phyloP scores from a whole-genome alignment of 92 coral and sea anemone genomes.

The Scolanthus callimorphus region DNA sequence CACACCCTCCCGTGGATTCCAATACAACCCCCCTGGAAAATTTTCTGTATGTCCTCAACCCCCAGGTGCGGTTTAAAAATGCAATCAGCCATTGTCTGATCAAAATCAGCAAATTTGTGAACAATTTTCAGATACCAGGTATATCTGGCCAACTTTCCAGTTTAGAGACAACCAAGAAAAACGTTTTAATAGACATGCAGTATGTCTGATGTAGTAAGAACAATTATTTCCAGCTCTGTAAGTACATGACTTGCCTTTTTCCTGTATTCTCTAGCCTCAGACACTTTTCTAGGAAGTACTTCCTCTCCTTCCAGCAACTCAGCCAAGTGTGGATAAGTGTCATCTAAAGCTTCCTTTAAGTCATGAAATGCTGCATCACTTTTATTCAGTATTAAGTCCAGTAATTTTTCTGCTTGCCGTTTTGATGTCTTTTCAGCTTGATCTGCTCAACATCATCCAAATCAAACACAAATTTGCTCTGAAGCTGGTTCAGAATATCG shows the following conservation, averaged over 20 bases:
- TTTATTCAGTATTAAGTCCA: constrained; percentile 73
- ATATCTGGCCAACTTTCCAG: too few relatives aligned
- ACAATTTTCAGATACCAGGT: too few relatives aligned
- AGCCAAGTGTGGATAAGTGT: constrained; percentile 80
- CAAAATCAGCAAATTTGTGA: too few relatives aligned
- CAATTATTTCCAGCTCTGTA: too few relatives aligned
- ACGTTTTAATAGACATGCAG: too few relatives aligned
- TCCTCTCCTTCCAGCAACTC: constrained; percentile 61
- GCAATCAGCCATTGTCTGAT: too few relatives aligned
- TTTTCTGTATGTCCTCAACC: too few relatives aligned
- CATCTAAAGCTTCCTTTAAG: constrained; percentile 65
- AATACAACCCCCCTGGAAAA: too few relatives aligned
- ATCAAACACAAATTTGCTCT: constrained; percentile 81
- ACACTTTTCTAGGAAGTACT: constrained; percentile 39
- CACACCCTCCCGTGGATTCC: too few relatives aligned
- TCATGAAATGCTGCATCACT: constrained; percentile 81
- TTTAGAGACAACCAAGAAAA: too few relatives aligned
- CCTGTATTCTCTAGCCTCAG: constrained; percentile 58
- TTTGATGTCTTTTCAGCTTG: constrained; percentile 69
- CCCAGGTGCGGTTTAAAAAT: too few relatives aligned
- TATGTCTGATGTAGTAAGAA: too few relatives aligned
- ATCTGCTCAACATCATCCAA: constrained; percentile 70
- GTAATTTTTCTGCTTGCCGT: constrained; percentile 79
- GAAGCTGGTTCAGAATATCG: constrained; percentile 72
- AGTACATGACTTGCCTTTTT: constrained; percentile 84